Evolutionary conservation across 2,797 vertebrate genomes (phyloP), one percentile per base, ranked within the genome.

Genomic region (Schizothorax lantsangensis): DNA sequence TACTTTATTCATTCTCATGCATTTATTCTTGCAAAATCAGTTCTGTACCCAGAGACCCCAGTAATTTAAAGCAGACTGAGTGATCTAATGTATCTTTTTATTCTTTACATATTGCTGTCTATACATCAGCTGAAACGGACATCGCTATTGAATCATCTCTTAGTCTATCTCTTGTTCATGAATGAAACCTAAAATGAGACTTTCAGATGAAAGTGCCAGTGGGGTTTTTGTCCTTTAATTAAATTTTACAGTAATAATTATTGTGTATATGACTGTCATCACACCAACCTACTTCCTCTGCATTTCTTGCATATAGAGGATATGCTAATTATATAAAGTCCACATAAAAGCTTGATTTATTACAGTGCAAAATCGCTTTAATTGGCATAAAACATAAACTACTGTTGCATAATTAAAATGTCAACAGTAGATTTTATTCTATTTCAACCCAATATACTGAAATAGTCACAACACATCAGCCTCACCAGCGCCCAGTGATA

Each of bases 11-110:
- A 26, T 26, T 45, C 6, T 73, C 71, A 73, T 45, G 23, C 40
- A 72, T 72, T 72, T 72, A 43, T 43, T 43, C 10, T 19, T 69
- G 33, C 66, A 38, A 33, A 45, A 15, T 73, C 71, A 73, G 40
- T 45, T 45, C 40, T 45, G 72, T 15, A 74, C 38, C 21, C 40
- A 26, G 43, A 74, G n/a, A 74, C 23, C 12, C 11, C 23, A 45
- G 43, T 26, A 73, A 73, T 73, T 45, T 73, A 47, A 73, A 73
- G 23, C 40, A 45, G 69, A 72, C 72, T 30, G 72, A 5, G 15
- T 19, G 45, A 8, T 47, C 6, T 73, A 73, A 47, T 47, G 12
- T 47, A n/a, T 71, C 38, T 43, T 12, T 71, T 47, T 45, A 15
- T 47, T 47, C 43, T 47, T 47, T 74, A 74, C 72, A 74, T 17